A percentile compares a stretch with the other conserved stretches of the same genome.
phyloP scores from a whole-genome alignment of 2,888 invertebrate genomes.

The Aspidiotus rigidus region DNA sequence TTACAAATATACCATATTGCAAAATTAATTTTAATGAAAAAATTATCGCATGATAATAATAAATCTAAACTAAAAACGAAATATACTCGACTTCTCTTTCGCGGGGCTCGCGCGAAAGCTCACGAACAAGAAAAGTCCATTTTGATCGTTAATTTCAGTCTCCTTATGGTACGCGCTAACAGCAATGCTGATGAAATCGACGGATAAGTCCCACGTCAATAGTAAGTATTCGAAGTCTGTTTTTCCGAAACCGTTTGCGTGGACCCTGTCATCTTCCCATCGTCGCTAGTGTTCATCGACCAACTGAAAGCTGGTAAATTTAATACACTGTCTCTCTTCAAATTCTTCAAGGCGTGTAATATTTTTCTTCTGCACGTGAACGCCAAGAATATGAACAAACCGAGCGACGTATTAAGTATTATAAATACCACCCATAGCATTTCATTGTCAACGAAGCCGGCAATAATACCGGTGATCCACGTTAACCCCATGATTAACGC shows the following conservation, averaged over 20 bases:
- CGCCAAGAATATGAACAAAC: conserved; percentile 46
- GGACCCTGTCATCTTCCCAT: conserved; percentile 1
- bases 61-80: no score
- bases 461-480: conserved; percentile 46
- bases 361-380: conserved; percentile 47
- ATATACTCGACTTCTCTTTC: no score
- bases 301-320: conserved; percentile 23
- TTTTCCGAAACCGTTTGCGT: conserved; percentile 21
- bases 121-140: no score
- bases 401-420: conserved; percentile 46
- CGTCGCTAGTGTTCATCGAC: conserved; percentile 19
- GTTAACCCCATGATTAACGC: conserved; percentile 47
- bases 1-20: no score
- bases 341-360: conserved; percentile 38
- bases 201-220: conserved; percentile 14
- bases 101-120: no score
- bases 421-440: conserved; percentile 46
- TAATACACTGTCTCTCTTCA: conserved; percentile 16
- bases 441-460: conserved; percentile 43
- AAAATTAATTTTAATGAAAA: no score
- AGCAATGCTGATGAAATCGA: not conserved
- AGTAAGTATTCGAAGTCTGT: conserved; percentile 32
- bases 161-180: not conserved
- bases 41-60: no score
- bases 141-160: not conserved